Evolutionary conservation across 2,797 vertebrate species (phyloP), one percentile per base, ranked within the genome.

Genomic region (Tadarida brasiliensis): DNA sequence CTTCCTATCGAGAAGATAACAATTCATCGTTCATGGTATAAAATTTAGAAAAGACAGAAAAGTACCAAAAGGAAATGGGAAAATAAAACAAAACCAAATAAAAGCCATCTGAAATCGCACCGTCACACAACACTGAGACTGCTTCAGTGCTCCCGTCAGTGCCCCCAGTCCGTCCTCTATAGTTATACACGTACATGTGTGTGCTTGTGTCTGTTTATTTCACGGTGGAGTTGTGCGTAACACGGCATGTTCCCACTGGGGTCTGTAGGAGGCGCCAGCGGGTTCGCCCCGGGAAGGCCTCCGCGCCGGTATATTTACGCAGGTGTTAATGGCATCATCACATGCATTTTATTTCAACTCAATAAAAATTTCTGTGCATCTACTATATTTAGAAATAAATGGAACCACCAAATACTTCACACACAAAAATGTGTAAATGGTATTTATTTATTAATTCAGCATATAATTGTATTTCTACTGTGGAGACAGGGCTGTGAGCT

Each of bases 41-140:
- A 74, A 26, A 35, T 26, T 78, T 33, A 82, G 67, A 94, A 65
- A 28, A 57, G 35, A 54, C 16, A 63, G 65, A 22, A 68, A 78
- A 85, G 22, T 3, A 4, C 11, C 22, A 68, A 51, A 44, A 93
- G 61, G 70, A 49, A 95, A 71, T 24, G 14, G 44, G n/a, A 85
- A 97, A 97, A 96, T 7, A 95, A 80, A 96, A 96, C 78, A 91
- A 71, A 68, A 14, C 12, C 51, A 57, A 76, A 47, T 10, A 26
- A 84, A 61, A 73, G 19, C 16, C 19, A 6, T 17, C 14, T 49
- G 84, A 81, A 49, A 78, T 89, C 11, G 65, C 26, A 67, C 68
- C 68, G n/a, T 33, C 77, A 92, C 47, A 24, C 9, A 81, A n/a
- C 8, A 11, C 11, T 59, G 3, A 81, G 76, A 28, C 33, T 26